Evolutionary conservation across 2,888 invertebrate species (phyloP).

Genomic region (Fragum fragum): DNA sequence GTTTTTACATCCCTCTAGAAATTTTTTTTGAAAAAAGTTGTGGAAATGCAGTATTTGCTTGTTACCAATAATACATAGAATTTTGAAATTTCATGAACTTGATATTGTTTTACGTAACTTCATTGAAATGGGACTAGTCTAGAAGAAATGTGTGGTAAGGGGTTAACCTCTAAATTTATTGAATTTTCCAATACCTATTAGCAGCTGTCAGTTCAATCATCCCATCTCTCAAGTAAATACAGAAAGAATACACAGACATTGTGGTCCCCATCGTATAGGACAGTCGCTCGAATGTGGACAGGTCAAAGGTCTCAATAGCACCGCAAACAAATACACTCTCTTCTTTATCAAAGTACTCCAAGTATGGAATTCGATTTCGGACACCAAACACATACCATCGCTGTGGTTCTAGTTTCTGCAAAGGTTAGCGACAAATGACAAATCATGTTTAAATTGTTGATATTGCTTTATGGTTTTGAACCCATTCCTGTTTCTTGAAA

Average conservation of each 20-base stretch:
- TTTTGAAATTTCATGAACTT: too few relatives aligned
- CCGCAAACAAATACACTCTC: constrained; percentile 73
- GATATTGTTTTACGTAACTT: too few relatives aligned
- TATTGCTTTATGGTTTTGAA: too few relatives aligned
- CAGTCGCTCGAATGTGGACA: constrained; percentile 73
- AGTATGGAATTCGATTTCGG: constrained; percentile 71
- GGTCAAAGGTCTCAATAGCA: constrained; percentile 74
- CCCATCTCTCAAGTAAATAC: constrained; percentile 74
- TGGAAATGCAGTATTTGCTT: too few relatives aligned
- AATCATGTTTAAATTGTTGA: neutral
- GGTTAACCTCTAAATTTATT: too few relatives aligned
- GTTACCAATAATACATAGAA: too few relatives aligned
- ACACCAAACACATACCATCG: constrained; percentile 83
- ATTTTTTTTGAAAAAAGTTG: too few relatives aligned
- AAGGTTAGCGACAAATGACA: constrained; percentile 32
- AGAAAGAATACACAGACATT: constrained; percentile 75
- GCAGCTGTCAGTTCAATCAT: constrained; percentile 78
- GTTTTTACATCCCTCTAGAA: too few relatives aligned
- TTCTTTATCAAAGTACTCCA: constrained; percentile 82
- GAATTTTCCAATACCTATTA: too few relatives aligned
- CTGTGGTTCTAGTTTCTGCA: constrained; percentile 77
- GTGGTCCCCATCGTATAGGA: constrained; percentile 71
- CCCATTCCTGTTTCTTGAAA: too few relatives aligned
- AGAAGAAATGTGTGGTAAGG: too few relatives aligned
- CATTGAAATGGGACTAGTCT: too few relatives aligned